These are phyloP conservation scores for Scyliorhinus canicula DNA, from an alignment of 2,797 vertebrate species.

Conservation along the genomic window DNA sequence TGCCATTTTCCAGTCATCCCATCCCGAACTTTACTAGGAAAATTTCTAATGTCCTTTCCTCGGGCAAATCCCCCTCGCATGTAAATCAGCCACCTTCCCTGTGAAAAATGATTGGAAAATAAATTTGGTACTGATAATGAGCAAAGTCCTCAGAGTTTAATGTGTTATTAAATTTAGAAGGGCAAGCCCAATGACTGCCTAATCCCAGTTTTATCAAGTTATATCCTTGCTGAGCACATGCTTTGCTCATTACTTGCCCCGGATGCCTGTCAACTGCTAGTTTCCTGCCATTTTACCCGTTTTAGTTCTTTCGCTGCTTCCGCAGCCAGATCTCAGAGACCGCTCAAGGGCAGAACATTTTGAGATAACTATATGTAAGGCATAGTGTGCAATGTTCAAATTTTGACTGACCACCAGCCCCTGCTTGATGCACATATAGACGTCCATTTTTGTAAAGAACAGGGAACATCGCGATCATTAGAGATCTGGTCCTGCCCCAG, in stretches of 20 bases:
- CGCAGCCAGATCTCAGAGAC: neutral
- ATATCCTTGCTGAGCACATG: neutral
- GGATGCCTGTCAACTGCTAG: neutral
- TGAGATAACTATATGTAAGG: neutral
- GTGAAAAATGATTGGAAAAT: neutral
- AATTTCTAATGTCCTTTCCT: neutral
- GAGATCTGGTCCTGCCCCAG: too few relatives aligned
- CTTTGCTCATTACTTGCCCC: neutral
- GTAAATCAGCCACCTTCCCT: neutral
- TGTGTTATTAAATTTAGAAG: slow-evolving; percentile 25
- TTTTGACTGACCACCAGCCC: neutral
- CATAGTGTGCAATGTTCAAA: neutral
- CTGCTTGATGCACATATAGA: neutral
- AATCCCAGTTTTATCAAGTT: slow-evolving; percentile 1
- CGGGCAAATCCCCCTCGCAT: neutral
- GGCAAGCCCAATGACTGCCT: slow-evolving; percentile 6
- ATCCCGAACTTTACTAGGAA: neutral
- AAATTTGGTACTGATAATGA: neutral
- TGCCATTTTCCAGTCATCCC: neutral
- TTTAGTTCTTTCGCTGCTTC: neutral
- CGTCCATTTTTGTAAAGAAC: too few relatives aligned
- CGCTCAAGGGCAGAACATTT: neutral
- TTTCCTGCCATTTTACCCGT: neutral
- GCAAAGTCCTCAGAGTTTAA: slow-evolving; percentile 2
- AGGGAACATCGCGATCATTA: too few relatives aligned